Conservation (phyloP, 30 jellyfish, hydroid and myxozoan species). For the Pseudorhiza aurosa region DNA sequence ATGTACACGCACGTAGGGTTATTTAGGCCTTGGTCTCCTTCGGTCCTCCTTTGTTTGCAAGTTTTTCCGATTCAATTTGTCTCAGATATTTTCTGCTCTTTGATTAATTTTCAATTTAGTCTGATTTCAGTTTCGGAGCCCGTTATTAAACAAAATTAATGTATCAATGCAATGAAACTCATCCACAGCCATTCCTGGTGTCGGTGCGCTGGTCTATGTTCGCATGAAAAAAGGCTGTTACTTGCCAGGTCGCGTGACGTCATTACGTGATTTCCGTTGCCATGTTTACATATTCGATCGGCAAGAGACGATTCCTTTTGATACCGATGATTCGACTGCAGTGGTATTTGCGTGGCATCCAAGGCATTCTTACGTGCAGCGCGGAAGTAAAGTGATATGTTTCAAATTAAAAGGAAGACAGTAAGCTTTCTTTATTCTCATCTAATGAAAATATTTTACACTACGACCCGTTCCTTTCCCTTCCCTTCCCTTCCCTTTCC, state of each 20-base stretch:
- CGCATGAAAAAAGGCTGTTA: slow-evolving; percentile 90
- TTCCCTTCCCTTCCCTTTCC: not conserved
- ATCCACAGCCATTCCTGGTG: slow-evolving; percentile 73
- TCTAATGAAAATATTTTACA: not conserved
- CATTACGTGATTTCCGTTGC: slow-evolving; percentile 67
- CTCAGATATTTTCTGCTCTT: too few relatives aligned
- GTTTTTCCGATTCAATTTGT: too few relatives aligned
- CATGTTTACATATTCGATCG: slow-evolving; percentile 66
- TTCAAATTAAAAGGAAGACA: slow-evolving; percentile 63
- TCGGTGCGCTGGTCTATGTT: slow-evolving; percentile 91
- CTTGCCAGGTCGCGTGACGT: slow-evolving; percentile 75
- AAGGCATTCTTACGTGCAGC: slow-evolving; percentile 60
- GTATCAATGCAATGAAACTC: too few relatives aligned
- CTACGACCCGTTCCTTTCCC: not conserved
- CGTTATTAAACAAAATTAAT: too few relatives aligned
- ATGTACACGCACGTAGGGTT: too few relatives aligned
- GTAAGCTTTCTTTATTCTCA: slow-evolving; percentile 52
- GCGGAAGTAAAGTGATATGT: slow-evolving; percentile 66
- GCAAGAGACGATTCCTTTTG: slow-evolving; percentile 77
- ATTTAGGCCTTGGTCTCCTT: too few relatives aligned
- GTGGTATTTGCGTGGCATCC: slow-evolving; percentile 85
- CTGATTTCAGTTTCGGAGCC: too few relatives aligned
- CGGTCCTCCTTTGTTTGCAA: too few relatives aligned
- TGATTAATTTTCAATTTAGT: too few relatives aligned
- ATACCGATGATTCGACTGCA: slow-evolving; percentile 92